phyloP scores from a whole-genome alignment of 2,113 vertebrate genomes.

The Casuarius casuarius region DNA sequence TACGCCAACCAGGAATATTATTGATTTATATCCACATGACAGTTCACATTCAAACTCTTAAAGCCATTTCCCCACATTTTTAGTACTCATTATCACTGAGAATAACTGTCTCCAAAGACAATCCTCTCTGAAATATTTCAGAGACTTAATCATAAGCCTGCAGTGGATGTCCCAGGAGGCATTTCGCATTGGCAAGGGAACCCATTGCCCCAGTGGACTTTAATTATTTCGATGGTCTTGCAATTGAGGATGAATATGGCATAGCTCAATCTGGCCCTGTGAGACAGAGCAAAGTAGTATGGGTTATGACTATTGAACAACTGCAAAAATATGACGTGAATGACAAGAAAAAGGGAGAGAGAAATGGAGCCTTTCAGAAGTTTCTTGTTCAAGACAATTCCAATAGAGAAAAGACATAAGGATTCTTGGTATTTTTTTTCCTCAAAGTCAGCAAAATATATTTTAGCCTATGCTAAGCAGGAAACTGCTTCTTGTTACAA shows the following conservation, averaged over 20 bases:
- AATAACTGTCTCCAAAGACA: not conserved
- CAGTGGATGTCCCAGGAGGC: not conserved
- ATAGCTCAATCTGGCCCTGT: not conserved
- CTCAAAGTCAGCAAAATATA: not conserved
- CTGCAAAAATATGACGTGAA: not conserved
- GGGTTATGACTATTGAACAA: not conserved
- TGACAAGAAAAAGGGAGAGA: not conserved
- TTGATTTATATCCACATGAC: not conserved
- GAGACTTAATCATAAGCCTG: not conserved
- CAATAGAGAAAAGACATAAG: not conserved
- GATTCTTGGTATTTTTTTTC: not conserved
- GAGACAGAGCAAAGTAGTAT: not conserved
- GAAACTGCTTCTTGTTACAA: not conserved
- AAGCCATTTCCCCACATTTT: not conserved
- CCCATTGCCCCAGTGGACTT: fast-evolving
- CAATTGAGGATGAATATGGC: not conserved
- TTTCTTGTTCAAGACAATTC: not conserved
- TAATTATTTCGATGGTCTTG: not conserved
- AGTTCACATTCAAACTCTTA: not conserved
- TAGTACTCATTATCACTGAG: not conserved
- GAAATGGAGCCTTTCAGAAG: not conserved
- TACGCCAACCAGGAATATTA: not conserved
- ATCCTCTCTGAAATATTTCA: not conserved
- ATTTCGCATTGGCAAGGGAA: not conserved
- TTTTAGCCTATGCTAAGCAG: not conserved